Percentiles rank a stretch among this genome's conserved stretches.
Evolutionary conservation across 2,888 invertebrate genomes (phyloP).

Genomic region (Ormyrus nitidulus): DNA sequence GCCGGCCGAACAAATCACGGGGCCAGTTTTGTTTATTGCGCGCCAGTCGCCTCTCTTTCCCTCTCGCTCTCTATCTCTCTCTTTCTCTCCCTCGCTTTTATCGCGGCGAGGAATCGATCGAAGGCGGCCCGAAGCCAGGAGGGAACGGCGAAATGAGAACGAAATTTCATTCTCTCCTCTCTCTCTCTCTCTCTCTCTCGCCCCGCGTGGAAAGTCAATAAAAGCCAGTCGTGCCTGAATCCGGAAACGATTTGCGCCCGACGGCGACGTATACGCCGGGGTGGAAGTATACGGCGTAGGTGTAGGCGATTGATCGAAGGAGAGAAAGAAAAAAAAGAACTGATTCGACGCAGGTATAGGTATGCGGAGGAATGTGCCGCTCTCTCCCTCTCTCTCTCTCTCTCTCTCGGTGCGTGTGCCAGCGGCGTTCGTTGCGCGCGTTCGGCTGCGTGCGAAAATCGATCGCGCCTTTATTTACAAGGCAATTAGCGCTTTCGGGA

Average conservation of each 20-base stretch:
- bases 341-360: too few relatives aligned
- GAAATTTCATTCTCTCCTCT: constrained; percentile 35
- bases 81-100: neutral
- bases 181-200: neutral
- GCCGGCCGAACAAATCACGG: neutral
- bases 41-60: neutral
- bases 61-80: too few relatives aligned
- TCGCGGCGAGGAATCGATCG: constrained; percentile 12
- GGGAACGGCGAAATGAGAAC: constrained; percentile 29
- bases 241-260: constrained; percentile 42
- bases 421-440: too few relatives aligned
- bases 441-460: constrained; percentile 20
- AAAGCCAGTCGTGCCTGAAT: constrained; percentile 30
- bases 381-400: neutral
- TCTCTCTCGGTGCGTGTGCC: too few relatives aligned
- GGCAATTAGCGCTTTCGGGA: constrained; percentile 45
- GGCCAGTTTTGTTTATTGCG: neutral
- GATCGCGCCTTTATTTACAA: constrained; percentile 53
- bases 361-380: neutral
- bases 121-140: neutral
- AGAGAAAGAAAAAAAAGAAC: neutral
- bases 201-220: constrained; percentile 35
- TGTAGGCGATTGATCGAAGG: neutral
- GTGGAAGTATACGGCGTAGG: neutral
- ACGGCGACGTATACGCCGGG: neutral